Conservation (phyloP, 1,140 invertebrate genomes). For the Chionoecetes opilio region DNA sequence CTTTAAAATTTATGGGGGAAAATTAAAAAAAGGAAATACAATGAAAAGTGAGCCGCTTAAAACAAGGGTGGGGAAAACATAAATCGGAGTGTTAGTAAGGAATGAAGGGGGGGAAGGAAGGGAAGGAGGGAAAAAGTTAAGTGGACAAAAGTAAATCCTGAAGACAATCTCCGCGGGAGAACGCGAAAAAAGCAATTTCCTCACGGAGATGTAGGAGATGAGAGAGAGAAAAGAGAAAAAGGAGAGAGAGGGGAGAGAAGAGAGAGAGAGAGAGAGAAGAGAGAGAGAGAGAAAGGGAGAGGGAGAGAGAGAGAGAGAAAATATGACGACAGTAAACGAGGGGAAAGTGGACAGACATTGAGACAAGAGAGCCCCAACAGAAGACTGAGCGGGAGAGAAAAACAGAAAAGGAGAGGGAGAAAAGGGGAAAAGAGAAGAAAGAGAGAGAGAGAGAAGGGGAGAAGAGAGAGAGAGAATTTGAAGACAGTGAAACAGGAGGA, state of each 20-base stretch:
- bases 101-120: too few species aligned
- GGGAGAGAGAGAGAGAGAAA: not conserved
- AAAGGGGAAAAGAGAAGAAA: not conserved
- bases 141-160: too few species aligned
- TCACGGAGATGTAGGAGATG: too few species aligned
- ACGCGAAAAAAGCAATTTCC: too few species aligned
- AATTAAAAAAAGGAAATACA: too few species aligned
- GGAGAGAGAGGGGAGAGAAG: not conserved
- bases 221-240: not conserved
- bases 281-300: constrained; percentile 17
- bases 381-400: not conserved
- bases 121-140: too few species aligned
- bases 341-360: not conserved
- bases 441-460: not conserved
- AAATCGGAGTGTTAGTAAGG: too few species aligned
- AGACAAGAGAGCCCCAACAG: not conserved
- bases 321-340: not conserved
- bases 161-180: too few species aligned
- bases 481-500: not conserved
- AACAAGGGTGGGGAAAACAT: too few species aligned
- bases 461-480: not conserved
- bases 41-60: too few species aligned
- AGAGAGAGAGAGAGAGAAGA: constrained; percentile 28
- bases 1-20: too few species aligned
- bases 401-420: not conserved